Base-by-base conservation (phyloP, 1,140 invertebrate genomes). In the Trichonephila clavata region DNA sequence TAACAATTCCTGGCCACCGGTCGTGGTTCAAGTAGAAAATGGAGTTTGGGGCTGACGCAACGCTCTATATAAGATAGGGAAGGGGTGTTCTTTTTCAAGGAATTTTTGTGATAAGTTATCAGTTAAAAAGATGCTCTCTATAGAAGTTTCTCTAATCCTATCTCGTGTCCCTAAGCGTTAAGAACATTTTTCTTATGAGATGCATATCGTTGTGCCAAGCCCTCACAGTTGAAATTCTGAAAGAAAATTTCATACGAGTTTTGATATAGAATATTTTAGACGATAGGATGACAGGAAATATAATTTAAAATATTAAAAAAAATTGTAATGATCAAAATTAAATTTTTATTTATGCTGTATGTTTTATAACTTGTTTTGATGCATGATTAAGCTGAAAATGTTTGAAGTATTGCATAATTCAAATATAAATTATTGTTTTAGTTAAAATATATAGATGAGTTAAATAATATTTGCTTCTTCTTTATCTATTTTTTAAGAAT, bases 1-100 rank as follows among this genome's bases (percentile, higher is more conserved):
- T 24, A 24, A 43, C 61, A n/a, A 57, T 65, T 87, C 86, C n/a
- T 24, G 20, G 21, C 59, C 39, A 24, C 24, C 13, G 16, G 68
- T 27, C 24, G 16, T 32, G 68, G 68, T 77, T 77, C 68, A 32
- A 39, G 61, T 87, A 61, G 86, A 87, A 63, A 63, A 61, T 87
- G 86, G 60, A 87, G 59, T 63, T 87, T 87, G 86, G n/a, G 65
- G 27, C n/a, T 57, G 61, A 63, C 18, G 32, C 39, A 20, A 14
- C 32, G 5, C 14, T 18, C 32, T 20, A 32, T 32, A 77, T 32
- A 18, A 27, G 71, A 77, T 77, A 20, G 27, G 71, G 50, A 8
- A 50, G 32, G 71, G 27, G 27, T 32, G 71, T 39, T 77, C 71
- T 77, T 32, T 77, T 32, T 32, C 71, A 20, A 32, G 27, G 27